These are phyloP conservation scores for Orestias chungarensis DNA, from an alignment of 2,797 vertebrate genomes.

Conservation along the genomic window DNA sequence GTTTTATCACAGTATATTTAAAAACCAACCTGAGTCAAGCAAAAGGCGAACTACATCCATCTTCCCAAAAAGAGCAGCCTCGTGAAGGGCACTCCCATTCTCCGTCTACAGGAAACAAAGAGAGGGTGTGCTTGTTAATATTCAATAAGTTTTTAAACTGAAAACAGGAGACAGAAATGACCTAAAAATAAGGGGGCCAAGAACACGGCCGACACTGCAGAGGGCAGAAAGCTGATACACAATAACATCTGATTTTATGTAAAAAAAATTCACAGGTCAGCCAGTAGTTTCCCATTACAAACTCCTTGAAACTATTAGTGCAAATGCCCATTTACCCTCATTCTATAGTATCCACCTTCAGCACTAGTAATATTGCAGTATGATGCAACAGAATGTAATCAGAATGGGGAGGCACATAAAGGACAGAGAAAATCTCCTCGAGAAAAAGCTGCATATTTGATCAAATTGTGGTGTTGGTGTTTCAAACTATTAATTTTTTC, in stretches of 20 bases:
- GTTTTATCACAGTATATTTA: constrained; percentile 34
- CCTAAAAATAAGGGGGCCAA: constrained; percentile 11
- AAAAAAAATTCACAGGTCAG: too few species aligned
- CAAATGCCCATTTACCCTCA: constrained; percentile 31
- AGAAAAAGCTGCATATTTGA: neutral
- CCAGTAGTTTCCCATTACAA: constrained; percentile 37
- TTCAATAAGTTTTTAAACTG: constrained; percentile 37
- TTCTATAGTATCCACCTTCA: constrained; percentile 17
- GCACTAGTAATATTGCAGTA: constrained; percentile 37
- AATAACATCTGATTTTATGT: too few species aligned
- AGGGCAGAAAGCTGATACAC: too few species aligned
- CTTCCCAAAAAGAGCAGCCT: constrained; percentile 95
- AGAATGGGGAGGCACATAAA: neutral
- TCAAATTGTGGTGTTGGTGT: neutral
- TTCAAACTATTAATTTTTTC: neutral
- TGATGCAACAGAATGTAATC: constrained; percentile 71
- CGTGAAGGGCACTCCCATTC: constrained; percentile 95
- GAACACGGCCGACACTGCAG: constrained; percentile 16
- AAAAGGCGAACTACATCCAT: constrained; percentile 95
- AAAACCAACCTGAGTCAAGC: constrained; percentile 90
- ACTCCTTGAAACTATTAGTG: constrained; percentile 18
- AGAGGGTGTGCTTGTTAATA: constrained; percentile 24
- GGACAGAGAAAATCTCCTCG: neutral
- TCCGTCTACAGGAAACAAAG: constrained; percentile 83
- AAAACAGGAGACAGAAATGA: constrained; percentile 37